Base-by-base conservation (phyloP, 2,888 invertebrate species). In the Oscheius sp. region DNA sequence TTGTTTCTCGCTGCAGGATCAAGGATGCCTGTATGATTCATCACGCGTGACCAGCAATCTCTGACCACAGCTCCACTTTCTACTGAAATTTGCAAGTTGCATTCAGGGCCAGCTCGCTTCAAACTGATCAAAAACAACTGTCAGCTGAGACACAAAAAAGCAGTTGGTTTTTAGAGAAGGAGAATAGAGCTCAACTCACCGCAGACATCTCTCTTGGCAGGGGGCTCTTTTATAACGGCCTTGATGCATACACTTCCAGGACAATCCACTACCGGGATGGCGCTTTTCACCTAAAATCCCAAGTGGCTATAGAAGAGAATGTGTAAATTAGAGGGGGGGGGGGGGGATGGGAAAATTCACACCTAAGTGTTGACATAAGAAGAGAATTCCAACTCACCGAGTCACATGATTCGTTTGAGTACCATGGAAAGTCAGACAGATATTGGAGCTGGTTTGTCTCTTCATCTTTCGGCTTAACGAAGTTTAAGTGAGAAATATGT, bases 41-140 rank as follows among this genome's bases (percentile, higher is more conserved):
- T 78, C 2, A 86, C 82, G 7, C 85, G 79, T 66, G 84, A 85
- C 86, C 86, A 86, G 66, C 86, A 86, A 76, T 86, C 86, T 9
- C 86, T 73, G 9, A 86, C 84, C 13, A 86, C 81, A 10, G 85
- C 84, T 21, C 84, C 84, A n/a, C 83, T 80, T 70, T 83, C 79
- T 32, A 82, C 86, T 85, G 78, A 70, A 83, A 78, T 2, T 32
- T 10, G 35, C 21, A 33, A 42, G 7, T 42, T 42, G 42, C 3
- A 7, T 42, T 42, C 0, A 42, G 42, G 7, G 11, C 37, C 33
- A 35, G 5, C 29, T 59, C 21, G n/a, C 60, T n/a, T 11, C 37
- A 3, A 37, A 2, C 42, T 62, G 57, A 13, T 21, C 33, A 33
- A 33, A 29, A 57, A 57, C 57, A 57, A 1, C 57, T 57, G 57